These are phyloP conservation scores for Eclectus roratus DNA, from an alignment of 2,113 vertebrate genomes.

Conservation along the genomic window DNA sequence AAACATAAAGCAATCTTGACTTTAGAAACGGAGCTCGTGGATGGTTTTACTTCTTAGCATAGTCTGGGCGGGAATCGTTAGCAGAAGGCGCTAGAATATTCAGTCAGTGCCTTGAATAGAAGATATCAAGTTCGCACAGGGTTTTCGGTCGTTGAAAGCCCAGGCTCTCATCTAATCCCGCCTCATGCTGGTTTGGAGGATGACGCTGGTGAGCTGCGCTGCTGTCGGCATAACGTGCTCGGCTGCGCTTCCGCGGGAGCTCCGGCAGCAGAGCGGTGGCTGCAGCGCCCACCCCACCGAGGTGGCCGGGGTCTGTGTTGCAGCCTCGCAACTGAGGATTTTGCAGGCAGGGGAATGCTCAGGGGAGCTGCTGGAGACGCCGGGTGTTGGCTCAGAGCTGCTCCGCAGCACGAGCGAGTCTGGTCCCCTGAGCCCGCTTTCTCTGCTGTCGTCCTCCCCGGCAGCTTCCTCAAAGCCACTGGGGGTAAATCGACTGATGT, in stretches of 20 bases:
- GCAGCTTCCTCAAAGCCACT: not conserved
- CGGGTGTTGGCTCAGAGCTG: not conserved
- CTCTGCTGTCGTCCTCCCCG: not conserved
- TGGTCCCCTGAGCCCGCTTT: not conserved
- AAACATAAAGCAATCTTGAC: not conserved
- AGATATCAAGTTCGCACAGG: not conserved
- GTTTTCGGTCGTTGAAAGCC: not conserved
- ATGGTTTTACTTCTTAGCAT: not conserved
- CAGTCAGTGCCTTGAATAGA: not conserved
- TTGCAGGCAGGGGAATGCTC: not conserved
- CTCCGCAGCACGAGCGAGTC: not conserved
- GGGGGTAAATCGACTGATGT: not conserved
- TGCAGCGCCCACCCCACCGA: not conserved
- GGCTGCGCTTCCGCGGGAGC: not conserved
- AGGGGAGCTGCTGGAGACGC: not conserved
- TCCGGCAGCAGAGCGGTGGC: not conserved
- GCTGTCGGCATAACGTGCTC: not conserved
- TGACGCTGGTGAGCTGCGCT: accelerated
- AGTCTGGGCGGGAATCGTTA: no score
- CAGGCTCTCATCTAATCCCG: not conserved
- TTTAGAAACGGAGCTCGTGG: not conserved
- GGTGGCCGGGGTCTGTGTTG: not conserved
- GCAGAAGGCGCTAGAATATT: not conserved
- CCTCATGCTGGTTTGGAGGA: not conserved
- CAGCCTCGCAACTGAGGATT: not conserved